These are phyloP conservation scores for Moxostoma hubbsi DNA, from an alignment of 2,797 vertebrate genomes.

Conservation along the genomic window DNA sequence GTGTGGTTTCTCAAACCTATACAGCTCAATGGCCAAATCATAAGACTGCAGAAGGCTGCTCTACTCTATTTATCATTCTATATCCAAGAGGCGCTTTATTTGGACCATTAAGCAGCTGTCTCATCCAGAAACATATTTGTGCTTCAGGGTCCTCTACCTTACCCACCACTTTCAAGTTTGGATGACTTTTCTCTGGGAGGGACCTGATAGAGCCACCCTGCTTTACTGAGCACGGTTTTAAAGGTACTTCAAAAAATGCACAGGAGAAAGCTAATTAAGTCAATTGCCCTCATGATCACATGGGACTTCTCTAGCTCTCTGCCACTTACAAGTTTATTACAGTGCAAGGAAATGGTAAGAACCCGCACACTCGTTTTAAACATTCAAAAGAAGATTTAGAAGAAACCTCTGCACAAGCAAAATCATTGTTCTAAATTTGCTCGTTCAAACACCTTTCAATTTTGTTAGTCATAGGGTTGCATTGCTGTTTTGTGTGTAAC, in stretches of 20 bases:
- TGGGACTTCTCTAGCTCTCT: slow-evolving; percentile 4
- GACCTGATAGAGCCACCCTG: slow-evolving; percentile 30
- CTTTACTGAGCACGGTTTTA: slow-evolving; percentile 47
- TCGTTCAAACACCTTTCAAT: no score
- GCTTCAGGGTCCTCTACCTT: slow-evolving; percentile 39
- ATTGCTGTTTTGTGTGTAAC: no score
- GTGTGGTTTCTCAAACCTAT: slow-evolving; percentile 37
- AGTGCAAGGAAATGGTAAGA: no score
- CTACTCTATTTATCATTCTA: slow-evolving; percentile 50
- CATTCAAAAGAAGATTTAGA: no score
- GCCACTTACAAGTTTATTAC: background rate
- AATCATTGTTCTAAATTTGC: no score
- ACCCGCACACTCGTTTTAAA: no score
- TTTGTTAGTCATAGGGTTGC: no score
- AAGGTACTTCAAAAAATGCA: slow-evolving; percentile 47
- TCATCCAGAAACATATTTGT: slow-evolving; percentile 54
- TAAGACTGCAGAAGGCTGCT: slow-evolving; percentile 27
- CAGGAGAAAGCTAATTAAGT: slow-evolving; percentile 40
- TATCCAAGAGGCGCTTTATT: slow-evolving; percentile 45
- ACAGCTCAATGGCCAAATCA: slow-evolving; percentile 31
- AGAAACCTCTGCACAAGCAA: no score
- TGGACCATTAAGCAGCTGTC: slow-evolving; percentile 49
- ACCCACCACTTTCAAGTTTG: slow-evolving; percentile 55
- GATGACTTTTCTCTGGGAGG: slow-evolving; percentile 45
- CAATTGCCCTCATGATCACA: slow-evolving; percentile 25